These are phyloP conservation scores for Cephus runcator DNA, from an alignment of 2,888 invertebrate species.

Conservation along the genomic window DNA sequence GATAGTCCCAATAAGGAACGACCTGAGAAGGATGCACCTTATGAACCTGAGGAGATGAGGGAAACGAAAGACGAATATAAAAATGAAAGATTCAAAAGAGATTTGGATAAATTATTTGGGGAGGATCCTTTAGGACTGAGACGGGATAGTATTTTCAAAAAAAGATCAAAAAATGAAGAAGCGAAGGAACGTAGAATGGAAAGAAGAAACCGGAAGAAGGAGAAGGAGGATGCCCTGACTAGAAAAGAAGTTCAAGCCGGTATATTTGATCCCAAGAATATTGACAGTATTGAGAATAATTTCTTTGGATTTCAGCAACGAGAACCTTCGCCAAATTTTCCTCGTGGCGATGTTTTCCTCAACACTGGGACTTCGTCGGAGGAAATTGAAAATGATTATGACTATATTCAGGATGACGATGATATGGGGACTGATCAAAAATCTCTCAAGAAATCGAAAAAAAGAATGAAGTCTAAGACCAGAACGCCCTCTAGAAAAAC, in stretches of 20 bases:
- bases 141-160: conserved; percentile 15
- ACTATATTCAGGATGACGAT: conserved; percentile 29
- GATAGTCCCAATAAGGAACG: conserved; percentile 12
- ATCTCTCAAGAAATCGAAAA: background rate
- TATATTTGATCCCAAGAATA: conserved; percentile 15
- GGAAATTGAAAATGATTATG: conserved; percentile 23
- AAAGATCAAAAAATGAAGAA: conserved; percentile 27
- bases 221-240: conserved; percentile 16
- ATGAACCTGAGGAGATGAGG: conserved; percentile 12
- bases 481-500: background rate
- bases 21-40: background rate
- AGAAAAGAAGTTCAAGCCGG: conserved; percentile 15
- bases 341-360: conserved; percentile 40
- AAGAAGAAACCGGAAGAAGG: conserved; percentile 18
- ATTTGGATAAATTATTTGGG: conserved; percentile 27
- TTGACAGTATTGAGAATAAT: conserved; percentile 39
- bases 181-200: conserved; percentile 27
- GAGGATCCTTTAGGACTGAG: conserved; percentile 29
- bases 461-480: background rate
- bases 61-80: background rate
- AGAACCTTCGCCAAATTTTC: conserved; percentile 37
- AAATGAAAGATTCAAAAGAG: conserved; percentile 10
- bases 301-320: conserved; percentile 43
- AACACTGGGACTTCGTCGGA: conserved; percentile 23
- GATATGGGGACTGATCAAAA: background rate